Conservation (phyloP, 2,888 invertebrate species). For the Danaus chrysippus region DNA sequence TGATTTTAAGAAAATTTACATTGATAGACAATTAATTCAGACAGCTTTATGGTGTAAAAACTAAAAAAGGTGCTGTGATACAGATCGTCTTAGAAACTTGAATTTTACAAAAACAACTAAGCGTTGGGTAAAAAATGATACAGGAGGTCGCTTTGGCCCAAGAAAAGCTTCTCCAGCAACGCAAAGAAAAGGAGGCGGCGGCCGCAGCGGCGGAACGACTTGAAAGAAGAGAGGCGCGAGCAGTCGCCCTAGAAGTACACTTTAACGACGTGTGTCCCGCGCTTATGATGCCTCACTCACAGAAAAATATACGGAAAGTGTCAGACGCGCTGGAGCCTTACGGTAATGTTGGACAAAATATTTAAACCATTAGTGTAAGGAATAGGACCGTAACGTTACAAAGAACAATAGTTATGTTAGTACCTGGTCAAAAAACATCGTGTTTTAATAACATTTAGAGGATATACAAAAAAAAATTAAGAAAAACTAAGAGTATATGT, state of each 20-base stretch:
- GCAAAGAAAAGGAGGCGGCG: slow-evolving; percentile 53
- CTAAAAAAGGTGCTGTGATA: no score
- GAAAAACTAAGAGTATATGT: no score
- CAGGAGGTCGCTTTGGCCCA: slow-evolving; percentile 58
- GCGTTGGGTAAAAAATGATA: not conserved
- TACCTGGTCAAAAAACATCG: no score
- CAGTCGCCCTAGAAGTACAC: slow-evolving; percentile 70
- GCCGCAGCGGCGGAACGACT: slow-evolving; percentile 66
- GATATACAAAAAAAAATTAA: no score
- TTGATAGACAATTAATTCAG: no score
- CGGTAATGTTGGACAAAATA: slow-evolving; percentile 41
- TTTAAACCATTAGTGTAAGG: not conserved
- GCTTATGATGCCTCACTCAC: slow-evolving; percentile 75
- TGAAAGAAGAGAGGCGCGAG: slow-evolving; percentile 72
- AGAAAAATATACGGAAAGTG: slow-evolving; percentile 63
- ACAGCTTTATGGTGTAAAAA: no score
- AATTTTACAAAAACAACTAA: no score
- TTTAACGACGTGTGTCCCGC: slow-evolving; percentile 72
- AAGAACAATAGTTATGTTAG: no score
- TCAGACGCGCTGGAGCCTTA: slow-evolving; percentile 60
- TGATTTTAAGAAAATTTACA: no score
- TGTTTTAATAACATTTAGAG: no score
- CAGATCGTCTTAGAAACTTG: no score
- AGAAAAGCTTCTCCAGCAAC: slow-evolving; percentile 49
- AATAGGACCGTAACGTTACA: no score